A percentile compares a stretch with the other conserved stretches of the same genome.
Evolutionary conservation across 2,888 invertebrate genomes (phyloP).

Genomic region (Trichogramma evanescens): DNA sequence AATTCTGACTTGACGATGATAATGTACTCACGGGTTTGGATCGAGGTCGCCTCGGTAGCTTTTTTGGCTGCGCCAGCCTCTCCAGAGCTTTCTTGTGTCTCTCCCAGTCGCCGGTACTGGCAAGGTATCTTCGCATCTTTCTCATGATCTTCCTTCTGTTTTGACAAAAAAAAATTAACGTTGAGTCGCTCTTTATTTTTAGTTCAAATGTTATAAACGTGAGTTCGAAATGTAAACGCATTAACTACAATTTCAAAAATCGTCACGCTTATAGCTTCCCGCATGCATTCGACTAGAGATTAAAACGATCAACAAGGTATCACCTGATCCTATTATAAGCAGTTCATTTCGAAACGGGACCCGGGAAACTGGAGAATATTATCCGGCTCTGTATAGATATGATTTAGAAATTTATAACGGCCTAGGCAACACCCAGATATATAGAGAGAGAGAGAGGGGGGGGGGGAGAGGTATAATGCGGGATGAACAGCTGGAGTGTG

Average conservation of each 20-base stretch:
- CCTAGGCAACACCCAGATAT: neutral
- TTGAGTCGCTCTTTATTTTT: neutral
- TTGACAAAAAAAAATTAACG: conserved; percentile 8
- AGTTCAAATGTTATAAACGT: too few species aligned
- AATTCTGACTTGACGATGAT: too few species aligned
- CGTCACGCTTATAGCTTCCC: too few species aligned
- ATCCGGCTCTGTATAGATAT: neutral
- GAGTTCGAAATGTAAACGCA: too few species aligned
- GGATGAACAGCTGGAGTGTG: conserved; percentile 1
- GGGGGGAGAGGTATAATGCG: neutral
- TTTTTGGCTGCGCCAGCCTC: conserved; percentile 31
- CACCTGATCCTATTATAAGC: conserved; percentile 2
- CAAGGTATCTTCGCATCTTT: conserved; percentile 25
- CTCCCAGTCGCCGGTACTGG: conserved; percentile 33
- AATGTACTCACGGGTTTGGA: conserved; percentile 23
- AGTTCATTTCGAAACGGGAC: neutral
- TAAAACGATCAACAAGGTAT: conserved; percentile 2
- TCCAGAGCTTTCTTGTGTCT: conserved; percentile 28
- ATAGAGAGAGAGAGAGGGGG: neutral
- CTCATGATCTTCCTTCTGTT: conserved; percentile 26
- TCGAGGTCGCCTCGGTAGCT: conserved; percentile 17
- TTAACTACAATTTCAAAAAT: too few species aligned
- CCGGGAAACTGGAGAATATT: neutral
- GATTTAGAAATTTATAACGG: too few species aligned
- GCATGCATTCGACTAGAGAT: neutral